Evolutionary conservation across 2,888 invertebrate species (phyloP).

Genomic region (Ennomos quercinarius): DNA sequence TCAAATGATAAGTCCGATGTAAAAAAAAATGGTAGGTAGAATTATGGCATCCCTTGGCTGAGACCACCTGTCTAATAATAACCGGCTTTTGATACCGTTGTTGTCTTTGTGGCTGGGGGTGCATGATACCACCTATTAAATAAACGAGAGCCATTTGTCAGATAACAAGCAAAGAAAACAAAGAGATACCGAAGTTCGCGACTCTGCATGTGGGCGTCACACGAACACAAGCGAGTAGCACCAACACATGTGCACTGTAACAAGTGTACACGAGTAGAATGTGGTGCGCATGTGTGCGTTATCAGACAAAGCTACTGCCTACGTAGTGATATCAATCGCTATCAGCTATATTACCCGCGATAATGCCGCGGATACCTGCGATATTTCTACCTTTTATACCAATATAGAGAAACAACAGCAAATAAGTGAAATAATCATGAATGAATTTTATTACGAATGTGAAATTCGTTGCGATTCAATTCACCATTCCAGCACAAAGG

Average conservation of each 20-base stretch:
- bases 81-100: conserved; percentile 7
- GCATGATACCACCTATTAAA: conserved; percentile 58
- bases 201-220: conserved; percentile 54
- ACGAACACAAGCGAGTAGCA: conserved; percentile 31
- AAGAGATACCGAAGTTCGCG: conserved; percentile 60
- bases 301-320: conserved; percentile 64
- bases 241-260: conserved; percentile 21
- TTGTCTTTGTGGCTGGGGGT: conserved; percentile 31
- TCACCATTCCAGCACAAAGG: too few species aligned
- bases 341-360: conserved; percentile 69
- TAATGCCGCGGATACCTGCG: conserved; percentile 68
- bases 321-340: conserved; percentile 62
- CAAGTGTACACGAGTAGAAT: conserved; percentile 7
- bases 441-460: conserved; percentile 43
- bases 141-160: conserved; percentile 62
- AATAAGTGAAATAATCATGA: conserved; percentile 50
- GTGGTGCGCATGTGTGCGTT: conserved; percentile 44
- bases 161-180: conserved; percentile 73
- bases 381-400: conserved; percentile 48
- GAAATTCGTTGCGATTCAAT: conserved; percentile 1
- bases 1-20: too few species aligned
- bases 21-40: too few species aligned
- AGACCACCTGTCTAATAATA: conserved; percentile 7
- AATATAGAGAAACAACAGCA: conserved; percentile 17
- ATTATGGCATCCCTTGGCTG: neutral